Conservation (phyloP, 64 coral and sea anemone genomes). For the Platygyra sinensis region DNA sequence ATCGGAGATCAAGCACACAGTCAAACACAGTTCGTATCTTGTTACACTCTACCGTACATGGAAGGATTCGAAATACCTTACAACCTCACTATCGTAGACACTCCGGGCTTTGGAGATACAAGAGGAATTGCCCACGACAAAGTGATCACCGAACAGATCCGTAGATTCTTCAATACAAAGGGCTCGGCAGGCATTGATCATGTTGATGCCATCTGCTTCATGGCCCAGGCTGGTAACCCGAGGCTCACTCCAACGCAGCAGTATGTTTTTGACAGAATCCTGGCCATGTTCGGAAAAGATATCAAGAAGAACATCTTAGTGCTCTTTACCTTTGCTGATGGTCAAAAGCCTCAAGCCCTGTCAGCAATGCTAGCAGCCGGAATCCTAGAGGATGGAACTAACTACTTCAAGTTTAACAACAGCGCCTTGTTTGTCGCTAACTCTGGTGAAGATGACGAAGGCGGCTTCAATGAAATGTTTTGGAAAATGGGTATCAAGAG, state of each 20-base stretch:
- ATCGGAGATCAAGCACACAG: too few species aligned
- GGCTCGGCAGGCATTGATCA: slow-evolving; percentile 56
- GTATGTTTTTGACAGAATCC: slow-evolving; percentile 61
- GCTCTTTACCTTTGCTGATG: slow-evolving; percentile 64
- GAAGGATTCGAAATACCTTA: slow-evolving; percentile 45
- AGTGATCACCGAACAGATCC: slow-evolving; percentile 47
- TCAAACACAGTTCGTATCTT: slow-evolving; percentile 32
- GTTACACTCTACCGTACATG: slow-evolving; percentile 43
- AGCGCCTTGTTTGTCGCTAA: too few species aligned
- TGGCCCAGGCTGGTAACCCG: slow-evolving; percentile 52
- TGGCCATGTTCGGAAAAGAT: slow-evolving; percentile 73
- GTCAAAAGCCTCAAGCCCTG: slow-evolving; percentile 48
- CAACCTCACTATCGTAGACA: slow-evolving; percentile 54
- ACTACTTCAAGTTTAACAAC: too few species aligned
- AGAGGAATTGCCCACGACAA: slow-evolving; percentile 58
- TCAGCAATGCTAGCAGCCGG: neutral
- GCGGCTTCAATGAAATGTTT: too few species aligned
- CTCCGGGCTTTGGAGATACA: slow-evolving; percentile 57
- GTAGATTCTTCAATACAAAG: slow-evolving; percentile 42
- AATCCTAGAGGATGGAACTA: too few species aligned
- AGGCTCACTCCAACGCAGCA: slow-evolving; percentile 54
- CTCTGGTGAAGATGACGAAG: too few species aligned
- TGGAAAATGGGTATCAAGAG: too few species aligned
- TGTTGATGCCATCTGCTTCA: slow-evolving; percentile 58
- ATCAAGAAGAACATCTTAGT: slow-evolving; percentile 57